phyloP scores from a whole-genome alignment of 2,113 vertebrate species.

The Meleagris gallopavo region DNA sequence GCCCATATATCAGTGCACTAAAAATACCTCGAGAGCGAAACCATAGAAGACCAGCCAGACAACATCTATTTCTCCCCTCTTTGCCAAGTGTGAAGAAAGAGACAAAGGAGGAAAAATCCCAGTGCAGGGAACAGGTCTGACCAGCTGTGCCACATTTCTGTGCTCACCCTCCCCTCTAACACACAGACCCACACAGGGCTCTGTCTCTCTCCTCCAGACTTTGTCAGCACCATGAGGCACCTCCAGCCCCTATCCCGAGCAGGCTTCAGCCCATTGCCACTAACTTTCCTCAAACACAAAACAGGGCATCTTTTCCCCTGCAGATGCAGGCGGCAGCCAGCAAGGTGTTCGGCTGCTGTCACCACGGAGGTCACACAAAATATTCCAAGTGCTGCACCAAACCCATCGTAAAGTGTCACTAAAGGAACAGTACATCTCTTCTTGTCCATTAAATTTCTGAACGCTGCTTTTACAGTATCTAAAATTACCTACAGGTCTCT shows the following conservation, averaged over 20 bases:
- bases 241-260: background rate
- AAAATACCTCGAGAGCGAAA: background rate
- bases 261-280: background rate
- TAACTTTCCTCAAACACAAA: background rate
- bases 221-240: background rate
- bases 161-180: background rate
- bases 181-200: background rate
- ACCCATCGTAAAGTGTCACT: background rate
- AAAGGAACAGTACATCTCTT: background rate
- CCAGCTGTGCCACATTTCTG: background rate
- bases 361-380: background rate
- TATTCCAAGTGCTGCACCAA: fast-evolving
- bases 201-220: background rate
- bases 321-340: background rate
- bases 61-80: background rate
- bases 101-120: background rate
- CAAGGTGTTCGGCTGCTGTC: background rate
- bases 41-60: background rate
- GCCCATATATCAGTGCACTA: background rate
- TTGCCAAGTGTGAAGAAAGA: background rate
- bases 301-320: background rate
- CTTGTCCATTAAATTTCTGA: background rate
- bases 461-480: background rate
- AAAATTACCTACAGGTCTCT: background rate
- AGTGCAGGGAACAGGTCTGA: background rate